Conservation (phyloP, 2,797 vertebrate species). For the Sebastiscus albofasciatus region DNA sequence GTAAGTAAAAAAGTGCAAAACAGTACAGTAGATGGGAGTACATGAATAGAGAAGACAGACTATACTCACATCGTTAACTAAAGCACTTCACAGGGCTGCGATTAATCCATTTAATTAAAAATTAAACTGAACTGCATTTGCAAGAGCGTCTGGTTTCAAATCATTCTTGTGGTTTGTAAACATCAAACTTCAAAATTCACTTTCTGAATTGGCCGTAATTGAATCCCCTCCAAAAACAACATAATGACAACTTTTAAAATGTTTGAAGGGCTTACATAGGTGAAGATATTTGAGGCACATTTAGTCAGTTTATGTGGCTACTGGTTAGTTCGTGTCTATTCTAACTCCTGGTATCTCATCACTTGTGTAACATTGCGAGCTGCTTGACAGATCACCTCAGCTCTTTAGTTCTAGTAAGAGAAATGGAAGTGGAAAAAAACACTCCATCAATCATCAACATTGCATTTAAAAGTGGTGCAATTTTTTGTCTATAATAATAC, state of each 20-base stretch:
- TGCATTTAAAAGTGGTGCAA: not conserved
- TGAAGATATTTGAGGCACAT: constrained; percentile 5
- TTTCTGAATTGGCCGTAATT: not conserved
- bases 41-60: not conserved
- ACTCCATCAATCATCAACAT: not conserved
- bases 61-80: not conserved
- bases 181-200: not conserved
- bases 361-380: not conserved
- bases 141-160: not conserved
- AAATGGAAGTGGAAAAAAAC: not conserved
- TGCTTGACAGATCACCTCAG: not conserved
- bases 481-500: constrained; percentile 42
- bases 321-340: not conserved
- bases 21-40: not conserved
- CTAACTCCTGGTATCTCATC: not conserved
- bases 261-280: not conserved
- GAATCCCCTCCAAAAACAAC: not conserved
- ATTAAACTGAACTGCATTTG: not conserved
- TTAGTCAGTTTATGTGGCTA: not conserved
- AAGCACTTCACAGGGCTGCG: not conserved
- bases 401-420: not conserved
- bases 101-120: not conserved
- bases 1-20: constrained; percentile 18
- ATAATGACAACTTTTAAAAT: not conserved
- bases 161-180: constrained; percentile 1